These are phyloP conservation scores for Abramis brama DNA, from an alignment of 2,113 vertebrate genomes.

Conservation along the genomic window DNA sequence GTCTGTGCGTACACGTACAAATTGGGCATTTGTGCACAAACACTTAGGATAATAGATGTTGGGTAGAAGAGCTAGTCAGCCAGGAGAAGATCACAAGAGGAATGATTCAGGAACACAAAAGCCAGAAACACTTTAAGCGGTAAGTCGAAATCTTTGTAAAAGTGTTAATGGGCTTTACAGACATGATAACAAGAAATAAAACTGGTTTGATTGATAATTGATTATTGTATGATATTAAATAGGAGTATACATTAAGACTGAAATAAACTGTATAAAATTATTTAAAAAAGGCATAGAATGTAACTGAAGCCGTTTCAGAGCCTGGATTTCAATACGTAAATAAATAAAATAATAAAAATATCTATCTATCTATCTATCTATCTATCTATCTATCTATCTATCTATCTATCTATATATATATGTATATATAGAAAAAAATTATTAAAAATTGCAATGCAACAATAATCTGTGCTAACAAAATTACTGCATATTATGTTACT, in stretches of 20 bases:
- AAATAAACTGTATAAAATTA: not conserved
- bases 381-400: too few species aligned
- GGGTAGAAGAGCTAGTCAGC: constrained; percentile 19
- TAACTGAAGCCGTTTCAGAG: not conserved
- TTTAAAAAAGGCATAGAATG: not conserved
- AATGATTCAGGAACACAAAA: constrained; percentile 32
- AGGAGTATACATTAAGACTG: not conserved
- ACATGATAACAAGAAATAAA: not conserved
- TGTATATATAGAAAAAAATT: too few species aligned
- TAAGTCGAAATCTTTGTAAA: constrained; percentile 35
- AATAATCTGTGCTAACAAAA: not conserved
- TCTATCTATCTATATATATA: not conserved
- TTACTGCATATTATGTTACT: not conserved
- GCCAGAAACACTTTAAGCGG: constrained; percentile 20
- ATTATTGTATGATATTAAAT: not conserved
- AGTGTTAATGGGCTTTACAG: not conserved
- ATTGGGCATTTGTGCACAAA: constrained; percentile 57
- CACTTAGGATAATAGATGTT: constrained; percentile 62
- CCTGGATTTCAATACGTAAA: not conserved
- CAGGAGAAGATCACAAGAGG: constrained; percentile 45
- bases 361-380: too few species aligned
- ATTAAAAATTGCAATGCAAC: not conserved
- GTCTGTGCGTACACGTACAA: constrained; percentile 61
- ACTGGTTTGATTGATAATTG: not conserved
- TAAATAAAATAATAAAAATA: not conserved